Percentiles rank a stretch among this genome's conserved stretches.
These are phyloP conservation scores for Crotalus helleri DNA, from an alignment of 2,113 vertebrate genomes.

Conservation along the genomic window DNA sequence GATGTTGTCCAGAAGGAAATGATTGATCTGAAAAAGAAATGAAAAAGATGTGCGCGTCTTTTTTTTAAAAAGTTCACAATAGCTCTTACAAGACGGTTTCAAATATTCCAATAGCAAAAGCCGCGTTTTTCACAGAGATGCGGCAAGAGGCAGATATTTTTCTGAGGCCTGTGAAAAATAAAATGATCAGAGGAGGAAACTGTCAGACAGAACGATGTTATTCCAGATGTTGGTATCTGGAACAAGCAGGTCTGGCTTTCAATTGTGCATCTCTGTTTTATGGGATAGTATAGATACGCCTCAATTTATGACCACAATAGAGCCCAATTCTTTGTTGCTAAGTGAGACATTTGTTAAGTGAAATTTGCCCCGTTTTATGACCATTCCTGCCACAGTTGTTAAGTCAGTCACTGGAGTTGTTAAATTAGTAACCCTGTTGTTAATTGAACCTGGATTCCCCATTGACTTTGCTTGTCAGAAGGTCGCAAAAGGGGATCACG, in stretches of 20 bases:
- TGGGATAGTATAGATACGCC: neutral
- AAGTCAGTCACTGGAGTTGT: too few relatives aligned
- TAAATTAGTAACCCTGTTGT: too few relatives aligned
- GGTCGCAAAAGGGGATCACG: too few relatives aligned
- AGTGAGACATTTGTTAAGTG: too few relatives aligned
- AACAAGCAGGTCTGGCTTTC: neutral
- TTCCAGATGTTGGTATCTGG: neutral
- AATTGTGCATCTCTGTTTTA: neutral
- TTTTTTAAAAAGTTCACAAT: neutral
- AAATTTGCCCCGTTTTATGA: too few relatives aligned
- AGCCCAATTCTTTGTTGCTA: too few relatives aligned
- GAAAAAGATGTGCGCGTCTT: neutral
- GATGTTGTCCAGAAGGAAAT: neutral
- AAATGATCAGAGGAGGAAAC: neutral
- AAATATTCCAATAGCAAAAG: neutral
- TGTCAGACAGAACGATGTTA: neutral
- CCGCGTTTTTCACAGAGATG: neutral
- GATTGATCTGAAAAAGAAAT: conserved; percentile 11
- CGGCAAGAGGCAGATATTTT: neutral
- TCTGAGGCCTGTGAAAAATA: neutral
- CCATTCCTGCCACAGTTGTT: too few relatives aligned
- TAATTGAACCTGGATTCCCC: too few relatives aligned
- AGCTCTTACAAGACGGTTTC: neutral
- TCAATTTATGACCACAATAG: too few relatives aligned
- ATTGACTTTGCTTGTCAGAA: too few relatives aligned